Evolutionary conservation across 2,797 vertebrate species (phyloP).

Genomic region (Megaceryle alcyon): DNA sequence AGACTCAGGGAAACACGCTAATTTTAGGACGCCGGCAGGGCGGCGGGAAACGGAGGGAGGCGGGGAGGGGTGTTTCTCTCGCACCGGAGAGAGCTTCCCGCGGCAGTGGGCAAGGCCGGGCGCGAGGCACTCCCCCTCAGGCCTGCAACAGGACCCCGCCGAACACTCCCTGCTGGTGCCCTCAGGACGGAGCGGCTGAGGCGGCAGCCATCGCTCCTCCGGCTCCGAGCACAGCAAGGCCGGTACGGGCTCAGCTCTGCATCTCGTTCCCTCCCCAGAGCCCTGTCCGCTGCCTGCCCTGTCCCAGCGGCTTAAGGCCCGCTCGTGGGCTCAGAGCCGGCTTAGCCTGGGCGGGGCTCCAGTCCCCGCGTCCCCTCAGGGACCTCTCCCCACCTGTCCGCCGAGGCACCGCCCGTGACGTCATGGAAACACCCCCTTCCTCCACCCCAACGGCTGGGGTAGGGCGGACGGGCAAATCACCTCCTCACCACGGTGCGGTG

Average conservation of each 20-base stretch:
- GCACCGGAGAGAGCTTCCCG: background rate
- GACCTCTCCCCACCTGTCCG: conserved; percentile 18
- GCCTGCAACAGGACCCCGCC: background rate
- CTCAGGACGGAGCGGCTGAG: background rate
- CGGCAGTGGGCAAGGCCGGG: background rate
- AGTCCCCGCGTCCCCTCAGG: background rate
- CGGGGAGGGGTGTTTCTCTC: background rate
- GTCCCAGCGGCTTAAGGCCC: background rate
- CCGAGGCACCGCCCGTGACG: conserved; percentile 26
- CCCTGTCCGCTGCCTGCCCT: background rate
- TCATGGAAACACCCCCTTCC: conserved; percentile 50
- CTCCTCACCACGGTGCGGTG: background rate
- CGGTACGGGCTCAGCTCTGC: background rate
- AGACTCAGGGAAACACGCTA: background rate
- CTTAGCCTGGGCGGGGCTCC: background rate
- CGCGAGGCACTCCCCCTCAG: background rate
- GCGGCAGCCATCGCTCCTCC: background rate
- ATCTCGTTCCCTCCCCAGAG: too few relatives aligned
- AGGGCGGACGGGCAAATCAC: background rate
- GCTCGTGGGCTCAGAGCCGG: background rate
- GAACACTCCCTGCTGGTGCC: background rate
- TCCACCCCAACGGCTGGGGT: background rate
- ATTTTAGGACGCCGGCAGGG: background rate
- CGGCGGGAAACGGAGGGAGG: too few relatives aligned
- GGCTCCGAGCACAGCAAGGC: background rate